phyloP scores from a whole-genome alignment of 2,797 vertebrate species.

The Balearica regulorum region DNA sequence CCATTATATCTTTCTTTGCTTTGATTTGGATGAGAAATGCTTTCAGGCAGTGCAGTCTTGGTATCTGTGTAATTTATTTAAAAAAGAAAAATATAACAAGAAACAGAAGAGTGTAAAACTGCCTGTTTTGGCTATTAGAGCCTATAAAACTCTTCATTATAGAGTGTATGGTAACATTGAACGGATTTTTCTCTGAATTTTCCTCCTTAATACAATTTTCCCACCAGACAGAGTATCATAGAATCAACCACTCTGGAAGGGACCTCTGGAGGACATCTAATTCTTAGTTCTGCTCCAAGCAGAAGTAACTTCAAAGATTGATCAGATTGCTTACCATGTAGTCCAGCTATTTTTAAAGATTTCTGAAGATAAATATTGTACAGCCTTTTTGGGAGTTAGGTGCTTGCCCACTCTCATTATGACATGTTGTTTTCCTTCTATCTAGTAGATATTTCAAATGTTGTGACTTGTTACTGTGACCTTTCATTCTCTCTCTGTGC shows the following conservation, averaged over 20 bases:
- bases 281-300: neutral
- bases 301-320: neutral
- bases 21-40: neutral
- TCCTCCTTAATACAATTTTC: neutral
- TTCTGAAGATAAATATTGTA: neutral
- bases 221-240: neutral
- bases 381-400: neutral
- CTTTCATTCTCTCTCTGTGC: neutral
- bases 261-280: neutral
- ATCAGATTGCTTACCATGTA: neutral
- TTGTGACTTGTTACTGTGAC: neutral
- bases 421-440: neutral
- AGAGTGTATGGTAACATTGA: neutral
- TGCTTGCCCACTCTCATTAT: neutral
- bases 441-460: neutral
- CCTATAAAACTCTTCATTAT: neutral
- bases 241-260: neutral
- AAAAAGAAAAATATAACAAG: neutral
- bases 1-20: neutral
- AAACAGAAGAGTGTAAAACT: neutral
- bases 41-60: neutral
- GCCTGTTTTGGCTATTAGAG: neutral
- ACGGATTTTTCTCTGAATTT: neutral
- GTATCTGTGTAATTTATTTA: neutral
- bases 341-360: neutral